Base-by-base conservation (phyloP, 2,113 vertebrate species). In the Malurus elegans region DNA sequence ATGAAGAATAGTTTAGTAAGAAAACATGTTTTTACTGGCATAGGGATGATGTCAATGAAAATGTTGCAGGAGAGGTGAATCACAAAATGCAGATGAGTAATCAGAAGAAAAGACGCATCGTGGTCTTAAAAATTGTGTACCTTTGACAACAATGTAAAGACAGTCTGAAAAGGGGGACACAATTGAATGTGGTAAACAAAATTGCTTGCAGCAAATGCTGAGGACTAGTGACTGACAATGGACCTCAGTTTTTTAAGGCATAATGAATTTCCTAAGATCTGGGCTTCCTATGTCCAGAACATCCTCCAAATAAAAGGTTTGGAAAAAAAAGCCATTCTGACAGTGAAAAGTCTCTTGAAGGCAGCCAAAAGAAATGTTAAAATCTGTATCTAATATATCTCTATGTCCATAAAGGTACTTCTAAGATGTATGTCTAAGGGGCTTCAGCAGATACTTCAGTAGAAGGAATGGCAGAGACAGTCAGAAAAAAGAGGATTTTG, bases 71-170 rank as follows among this genome's bases (percentile, higher is more conserved):
- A 58, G 90, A 95, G 74, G 94, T 96, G 93, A 96, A 96, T 96
- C 95, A 97, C 91, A 93, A 95, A 95, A 91, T 72, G 78, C 61
- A 91, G 80, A 92, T 97, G 94, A 95, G 92, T 97, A 97, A 96
- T 93, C 78, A 91, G 79, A 89, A 92, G 70, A 83, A 70, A 94
- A 90, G 73, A 4, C 15, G 61, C 79, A 74, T 32, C 3, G 28
- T 38, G 58, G 57, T 75, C 85, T 62, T 70, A 73, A 93, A 85
- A 90, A 65, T 31, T 70, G 79, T 47, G 38, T 82, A 85, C 73
- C 29, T 92, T 85, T 90, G 90, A 76, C 74, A 92, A 79, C 67
- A 93, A 67, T 32, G 60, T 83, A 88, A 76, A 86, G 1, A 8
- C 50, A 74, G 47, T 51, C 38, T 90, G 82, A 48, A 80, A 91